phyloP scores from a whole-genome alignment of 2,113 vertebrate genomes.

The Amblyornis subalaris region DNA sequence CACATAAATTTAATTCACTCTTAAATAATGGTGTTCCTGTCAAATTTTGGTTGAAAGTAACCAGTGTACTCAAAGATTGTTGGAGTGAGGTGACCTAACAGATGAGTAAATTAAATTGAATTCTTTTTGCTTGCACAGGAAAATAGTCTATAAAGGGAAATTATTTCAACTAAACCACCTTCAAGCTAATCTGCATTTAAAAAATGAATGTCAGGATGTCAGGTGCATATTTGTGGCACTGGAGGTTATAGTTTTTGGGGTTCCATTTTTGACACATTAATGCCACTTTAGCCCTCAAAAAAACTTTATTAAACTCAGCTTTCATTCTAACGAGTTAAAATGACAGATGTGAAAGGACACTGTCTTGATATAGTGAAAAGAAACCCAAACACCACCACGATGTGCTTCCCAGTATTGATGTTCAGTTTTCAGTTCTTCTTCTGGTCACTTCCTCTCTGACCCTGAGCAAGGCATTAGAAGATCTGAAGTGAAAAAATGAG shows the following conservation, averaged over 20 bases:
- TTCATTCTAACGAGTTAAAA: background rate
- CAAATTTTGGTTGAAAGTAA: background rate
- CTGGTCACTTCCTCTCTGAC: background rate
- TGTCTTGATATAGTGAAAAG: background rate
- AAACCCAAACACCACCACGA: accelerated
- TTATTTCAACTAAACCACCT: background rate
- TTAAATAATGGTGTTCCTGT: background rate
- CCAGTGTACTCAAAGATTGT: background rate
- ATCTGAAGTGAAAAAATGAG: background rate
- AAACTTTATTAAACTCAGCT: background rate
- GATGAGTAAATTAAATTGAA: background rate
- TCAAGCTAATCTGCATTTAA: background rate
- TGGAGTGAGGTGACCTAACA: background rate
- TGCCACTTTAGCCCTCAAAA: background rate
- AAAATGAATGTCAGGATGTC: background rate
- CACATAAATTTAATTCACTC: background rate
- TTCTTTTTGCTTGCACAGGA: background rate
- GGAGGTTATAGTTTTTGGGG: background rate
- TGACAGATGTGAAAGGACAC: background rate
- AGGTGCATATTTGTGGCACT: background rate
- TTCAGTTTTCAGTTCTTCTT: background rate
- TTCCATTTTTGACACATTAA: background rate
- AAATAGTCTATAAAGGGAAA: background rate
- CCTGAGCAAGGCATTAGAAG: background rate
- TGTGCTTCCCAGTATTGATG: background rate